Evolutionary conservation across 1,140 invertebrate genomes (phyloP).

Genomic region (Hyles vespertilio): DNA sequence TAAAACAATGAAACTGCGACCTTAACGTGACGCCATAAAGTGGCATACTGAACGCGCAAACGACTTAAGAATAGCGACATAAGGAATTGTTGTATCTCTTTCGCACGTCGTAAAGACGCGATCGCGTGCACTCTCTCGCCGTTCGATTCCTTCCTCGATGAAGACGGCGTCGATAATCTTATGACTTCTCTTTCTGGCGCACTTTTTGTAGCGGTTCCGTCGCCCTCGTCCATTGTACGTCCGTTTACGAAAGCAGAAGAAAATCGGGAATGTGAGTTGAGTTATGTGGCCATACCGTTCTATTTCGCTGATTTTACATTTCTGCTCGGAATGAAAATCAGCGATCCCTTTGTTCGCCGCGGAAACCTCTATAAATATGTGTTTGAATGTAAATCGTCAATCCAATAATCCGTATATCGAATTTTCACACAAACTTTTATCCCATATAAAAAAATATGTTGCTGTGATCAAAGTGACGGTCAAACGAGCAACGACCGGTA

Average conservation of each 20-base stretch:
- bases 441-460: background rate
- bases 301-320: too few relatives aligned
- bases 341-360: too few relatives aligned
- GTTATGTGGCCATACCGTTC: too few relatives aligned
- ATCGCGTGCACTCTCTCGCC: conserved; percentile 53
- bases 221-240: conserved; percentile 53
- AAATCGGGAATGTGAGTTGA: conserved; percentile 36
- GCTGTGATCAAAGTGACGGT: conserved; percentile 1
- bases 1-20: conserved; percentile 70
- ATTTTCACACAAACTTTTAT: too few relatives aligned
- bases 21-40: conserved; percentile 62
- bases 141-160: conserved; percentile 53
- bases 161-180: conserved; percentile 64
- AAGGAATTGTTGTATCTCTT: conserved; percentile 74
- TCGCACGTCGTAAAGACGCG: conserved; percentile 68
- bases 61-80: conserved; percentile 69
- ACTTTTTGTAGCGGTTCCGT: conserved; percentile 53
- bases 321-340: too few relatives aligned
- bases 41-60: conserved; percentile 58
- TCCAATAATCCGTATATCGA: background rate
- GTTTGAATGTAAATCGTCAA: background rate
- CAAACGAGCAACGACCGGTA: conserved; percentile 27
- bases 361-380: too few relatives aligned
- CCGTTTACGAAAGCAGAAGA: conserved; percentile 68
- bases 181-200: conserved; percentile 59